A percentile compares a stretch with the other conserved stretches of the same genome.
These are phyloP conservation scores for Genyomyrus donnyi DNA, from an alignment of 2,113 vertebrate genomes.

Conservation along the genomic window DNA sequence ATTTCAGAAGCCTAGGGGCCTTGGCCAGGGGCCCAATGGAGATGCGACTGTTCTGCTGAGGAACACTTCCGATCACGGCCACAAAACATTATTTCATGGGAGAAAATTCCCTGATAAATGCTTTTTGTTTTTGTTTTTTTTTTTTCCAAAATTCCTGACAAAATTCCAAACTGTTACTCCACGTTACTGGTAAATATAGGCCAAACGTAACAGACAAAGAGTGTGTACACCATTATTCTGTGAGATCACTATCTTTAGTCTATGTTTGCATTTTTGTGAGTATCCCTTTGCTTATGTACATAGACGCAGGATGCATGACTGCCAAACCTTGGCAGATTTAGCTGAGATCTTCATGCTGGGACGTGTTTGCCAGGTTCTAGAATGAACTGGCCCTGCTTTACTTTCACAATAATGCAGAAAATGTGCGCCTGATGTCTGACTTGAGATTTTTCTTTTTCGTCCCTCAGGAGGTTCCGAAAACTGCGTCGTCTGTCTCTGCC, in stretches of 20 bases:
- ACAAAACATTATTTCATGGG: not conserved
- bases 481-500: slow-evolving; percentile 52
- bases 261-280: not conserved
- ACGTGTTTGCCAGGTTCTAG: not conserved
- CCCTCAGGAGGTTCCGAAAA: slow-evolving; percentile 1
- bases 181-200: not conserved
- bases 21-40: not conserved
- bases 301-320: not conserved
- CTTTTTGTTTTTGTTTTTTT: not conserved
- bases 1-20: not conserved
- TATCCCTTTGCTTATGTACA: not conserved
- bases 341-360: not conserved
- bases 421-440: not conserved
- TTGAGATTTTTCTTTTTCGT: not conserved
- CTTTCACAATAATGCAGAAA: not conserved
- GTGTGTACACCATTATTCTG: not conserved
- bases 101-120: not conserved
- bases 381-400: not conserved
- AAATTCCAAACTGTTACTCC: not conserved
- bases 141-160: not conserved
- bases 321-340: not conserved
- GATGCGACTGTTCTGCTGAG: not conserved
- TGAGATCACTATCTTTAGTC: not conserved
- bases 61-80: not conserved
- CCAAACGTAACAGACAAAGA: not conserved